A percentile compares a stretch with the other conserved stretches of the same genome.
Evolutionary conservation across 2,888 invertebrate genomes (phyloP).

Genomic region (Cacoxenus indagator): DNA sequence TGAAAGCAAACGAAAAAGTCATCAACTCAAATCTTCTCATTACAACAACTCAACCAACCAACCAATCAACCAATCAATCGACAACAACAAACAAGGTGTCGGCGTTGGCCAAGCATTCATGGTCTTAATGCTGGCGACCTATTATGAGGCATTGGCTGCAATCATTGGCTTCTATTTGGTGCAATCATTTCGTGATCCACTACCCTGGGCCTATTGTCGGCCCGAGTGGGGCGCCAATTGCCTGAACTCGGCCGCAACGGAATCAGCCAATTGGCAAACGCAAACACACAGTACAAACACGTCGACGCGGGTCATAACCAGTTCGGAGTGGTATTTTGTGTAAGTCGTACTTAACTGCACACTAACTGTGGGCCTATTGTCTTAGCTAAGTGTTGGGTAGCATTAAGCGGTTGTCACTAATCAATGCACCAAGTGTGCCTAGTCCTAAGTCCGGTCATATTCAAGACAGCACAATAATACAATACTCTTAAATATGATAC

Average conservation of each 20-base stretch:
- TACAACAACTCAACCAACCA: neutral
- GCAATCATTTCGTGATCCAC: conserved; percentile 74
- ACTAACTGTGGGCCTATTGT: neutral
- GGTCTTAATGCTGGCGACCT: conserved; percentile 74
- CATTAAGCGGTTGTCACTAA: neutral
- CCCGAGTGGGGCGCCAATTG: conserved; percentile 73
- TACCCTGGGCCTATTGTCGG: conserved; percentile 77
- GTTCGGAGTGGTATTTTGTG: conserved; percentile 74
- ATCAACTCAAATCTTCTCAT: neutral
- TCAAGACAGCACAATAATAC: neutral
- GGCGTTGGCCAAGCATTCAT: conserved; percentile 74
- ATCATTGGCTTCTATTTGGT: conserved; percentile 76
- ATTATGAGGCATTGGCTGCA: conserved; percentile 75
- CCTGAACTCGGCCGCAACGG: conserved; percentile 54
- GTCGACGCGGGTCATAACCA: conserved; percentile 64
- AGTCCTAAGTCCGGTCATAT: neutral
- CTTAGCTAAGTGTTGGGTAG: neutral
- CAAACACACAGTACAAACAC: conserved; percentile 26
- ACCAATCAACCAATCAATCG: neutral
- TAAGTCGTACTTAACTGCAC: conserved; percentile 60
- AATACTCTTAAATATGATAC: neutral
- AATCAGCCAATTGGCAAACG: conserved; percentile 18
- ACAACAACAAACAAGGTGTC: conserved; percentile 70
- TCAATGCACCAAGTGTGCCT: too few relatives aligned
- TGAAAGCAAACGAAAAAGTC: conserved; percentile 47